phyloP scores from a whole-genome alignment of 2,888 invertebrate genomes.

The Drosophila anomalata region DNA sequence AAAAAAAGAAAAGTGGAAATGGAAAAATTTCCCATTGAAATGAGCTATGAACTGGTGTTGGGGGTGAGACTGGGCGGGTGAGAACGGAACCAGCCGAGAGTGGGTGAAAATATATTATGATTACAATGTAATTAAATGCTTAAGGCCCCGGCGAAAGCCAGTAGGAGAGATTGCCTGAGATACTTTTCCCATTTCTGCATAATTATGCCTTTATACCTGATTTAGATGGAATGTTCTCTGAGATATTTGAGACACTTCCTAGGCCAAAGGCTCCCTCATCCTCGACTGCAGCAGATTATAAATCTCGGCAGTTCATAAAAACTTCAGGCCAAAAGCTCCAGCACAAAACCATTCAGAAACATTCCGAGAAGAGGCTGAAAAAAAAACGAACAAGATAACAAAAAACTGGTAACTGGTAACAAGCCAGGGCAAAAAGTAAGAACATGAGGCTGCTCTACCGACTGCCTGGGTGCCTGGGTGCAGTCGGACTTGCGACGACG shows the following conservation, averaged over 20 bases:
- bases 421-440: slow-evolving; percentile 70
- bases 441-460: slow-evolving; percentile 43
- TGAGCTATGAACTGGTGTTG: slow-evolving; percentile 39
- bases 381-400: slow-evolving; percentile 33
- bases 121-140: slow-evolving; percentile 49
- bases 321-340: slow-evolving; percentile 26
- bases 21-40: slow-evolving; percentile 44
- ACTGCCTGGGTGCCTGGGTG: slow-evolving; percentile 27
- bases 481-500: slow-evolving; percentile 30
- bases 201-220: slow-evolving; percentile 20
- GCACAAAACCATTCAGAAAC: slow-evolving; percentile 44
- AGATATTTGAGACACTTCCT: slow-evolving; percentile 11
- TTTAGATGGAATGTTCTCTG: slow-evolving; percentile 19
- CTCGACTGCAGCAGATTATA: slow-evolving; percentile 20
- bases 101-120: slow-evolving; percentile 47
- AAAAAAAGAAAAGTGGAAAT: slow-evolving; percentile 18
- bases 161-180: slow-evolving; percentile 6
- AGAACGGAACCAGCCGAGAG: slow-evolving; percentile 25
- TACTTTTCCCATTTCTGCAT: slow-evolving; percentile 17
- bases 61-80: slow-evolving; percentile 11
- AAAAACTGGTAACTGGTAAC: slow-evolving; percentile 65
- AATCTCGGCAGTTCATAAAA: slow-evolving; percentile 43
- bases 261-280: slow-evolving; percentile 10
- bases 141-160: slow-evolving; percentile 48
- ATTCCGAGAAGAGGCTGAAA: slow-evolving; percentile 42